phyloP scores from a whole-genome alignment of 2,113 vertebrate species.

The Nothoprocta pentlandii region DNA sequence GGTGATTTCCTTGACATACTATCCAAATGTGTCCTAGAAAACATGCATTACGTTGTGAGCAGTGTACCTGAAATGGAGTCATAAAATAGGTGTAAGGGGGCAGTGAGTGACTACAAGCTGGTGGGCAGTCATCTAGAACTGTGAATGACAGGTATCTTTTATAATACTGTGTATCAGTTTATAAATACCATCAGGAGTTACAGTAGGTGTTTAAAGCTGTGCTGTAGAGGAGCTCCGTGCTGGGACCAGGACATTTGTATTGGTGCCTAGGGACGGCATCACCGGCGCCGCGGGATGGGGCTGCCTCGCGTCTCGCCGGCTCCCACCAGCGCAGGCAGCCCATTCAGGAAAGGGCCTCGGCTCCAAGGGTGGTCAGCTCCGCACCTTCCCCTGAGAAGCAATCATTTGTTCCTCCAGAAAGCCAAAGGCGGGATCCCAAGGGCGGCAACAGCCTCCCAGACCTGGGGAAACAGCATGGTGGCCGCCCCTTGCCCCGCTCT shows the following conservation, averaged over 20 bases:
- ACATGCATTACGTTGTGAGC: background rate
- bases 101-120: background rate
- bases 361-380: background rate
- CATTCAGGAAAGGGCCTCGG: background rate
- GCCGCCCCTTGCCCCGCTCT: background rate
- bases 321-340: background rate
- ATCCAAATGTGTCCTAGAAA: background rate
- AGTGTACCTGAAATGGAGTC: background rate
- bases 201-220: background rate
- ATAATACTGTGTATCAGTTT: background rate
- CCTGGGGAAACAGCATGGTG: background rate
- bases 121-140: background rate
- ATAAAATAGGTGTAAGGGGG: background rate
- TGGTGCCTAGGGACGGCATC: background rate
- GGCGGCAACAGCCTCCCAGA: background rate
- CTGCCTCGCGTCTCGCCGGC: background rate
- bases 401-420: background rate
- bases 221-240: background rate
- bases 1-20: background rate
- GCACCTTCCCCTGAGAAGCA: background rate
- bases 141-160: background rate
- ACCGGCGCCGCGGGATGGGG: background rate
- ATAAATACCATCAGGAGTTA: background rate
- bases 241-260: slow-evolving; percentile 9
- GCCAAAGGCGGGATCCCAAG: background rate